Conservation (phyloP, 23 tunicate genomes). For the Styela plicata region DNA sequence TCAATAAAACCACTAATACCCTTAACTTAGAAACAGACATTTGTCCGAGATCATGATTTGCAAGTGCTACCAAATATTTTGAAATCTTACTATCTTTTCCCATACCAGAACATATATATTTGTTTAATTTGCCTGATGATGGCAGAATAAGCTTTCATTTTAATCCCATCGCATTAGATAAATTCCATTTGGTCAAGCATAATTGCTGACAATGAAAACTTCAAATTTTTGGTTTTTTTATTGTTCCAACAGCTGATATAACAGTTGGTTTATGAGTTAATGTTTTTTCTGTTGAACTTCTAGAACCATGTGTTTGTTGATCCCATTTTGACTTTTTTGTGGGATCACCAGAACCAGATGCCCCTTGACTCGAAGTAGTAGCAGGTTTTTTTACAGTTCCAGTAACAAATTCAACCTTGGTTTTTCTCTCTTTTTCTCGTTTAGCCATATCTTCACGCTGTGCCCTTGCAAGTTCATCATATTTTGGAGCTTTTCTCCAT, state of each 20-base stretch:
- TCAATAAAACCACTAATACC: no score
- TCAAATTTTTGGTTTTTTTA: slow-evolving; percentile 36
- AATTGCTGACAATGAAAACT: no score
- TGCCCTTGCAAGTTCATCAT: slow-evolving; percentile 77
- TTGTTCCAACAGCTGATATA: slow-evolving; percentile 56
- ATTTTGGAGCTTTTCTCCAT: slow-evolving; percentile 77
- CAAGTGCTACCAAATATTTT: no score
- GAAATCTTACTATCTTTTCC: no score
- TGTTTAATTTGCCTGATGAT: no score
- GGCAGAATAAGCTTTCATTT: no score
- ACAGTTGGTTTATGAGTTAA: slow-evolving; percentile 39
- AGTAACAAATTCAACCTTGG: slow-evolving; percentile 83
- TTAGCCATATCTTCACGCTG: slow-evolving; percentile 91
- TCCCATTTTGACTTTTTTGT: slow-evolving; percentile 88
- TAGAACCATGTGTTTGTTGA: slow-evolving; percentile 26
- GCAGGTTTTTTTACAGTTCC: slow-evolving; percentile 58
- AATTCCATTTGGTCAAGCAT: no score
- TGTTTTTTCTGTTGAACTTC: background rate
- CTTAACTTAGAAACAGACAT: no score
- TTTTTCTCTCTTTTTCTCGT: slow-evolving; percentile 61
- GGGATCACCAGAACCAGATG: slow-evolving; percentile 9
- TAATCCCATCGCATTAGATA: no score
- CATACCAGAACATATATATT: no score
- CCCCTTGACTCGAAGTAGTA: background rate
- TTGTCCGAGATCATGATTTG: no score